Percentiles rank a stretch among this genome's conserved stretches.
These are phyloP conservation scores for Tapera naevia DNA, from an alignment of 2,797 vertebrate species.

Conservation along the genomic window DNA sequence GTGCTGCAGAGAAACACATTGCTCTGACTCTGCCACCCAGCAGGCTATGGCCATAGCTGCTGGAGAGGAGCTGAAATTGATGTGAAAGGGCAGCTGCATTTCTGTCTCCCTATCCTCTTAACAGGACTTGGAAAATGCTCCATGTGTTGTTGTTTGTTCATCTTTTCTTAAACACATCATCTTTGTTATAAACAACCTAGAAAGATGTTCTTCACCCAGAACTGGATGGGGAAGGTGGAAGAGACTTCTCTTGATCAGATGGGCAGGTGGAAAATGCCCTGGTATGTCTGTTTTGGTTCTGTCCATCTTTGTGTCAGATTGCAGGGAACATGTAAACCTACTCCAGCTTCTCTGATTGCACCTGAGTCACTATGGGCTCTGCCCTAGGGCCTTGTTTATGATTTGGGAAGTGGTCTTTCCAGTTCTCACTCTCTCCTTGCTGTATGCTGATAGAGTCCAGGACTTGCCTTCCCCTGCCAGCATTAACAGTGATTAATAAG, in stretches of 20 bases:
- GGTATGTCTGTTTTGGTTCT: neutral
- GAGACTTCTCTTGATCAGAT: neutral
- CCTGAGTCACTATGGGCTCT: neutral
- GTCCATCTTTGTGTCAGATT: neutral
- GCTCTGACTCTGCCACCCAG: neutral
- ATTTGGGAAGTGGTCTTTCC: conserved; percentile 25
- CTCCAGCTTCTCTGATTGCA: neutral
- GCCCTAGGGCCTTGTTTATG: conserved; percentile 4
- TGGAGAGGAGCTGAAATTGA: neutral
- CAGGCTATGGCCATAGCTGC: neutral
- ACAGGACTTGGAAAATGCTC: neutral
- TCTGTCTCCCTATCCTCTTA: neutral
- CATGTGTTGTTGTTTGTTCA: neutral
- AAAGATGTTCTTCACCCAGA: neutral
- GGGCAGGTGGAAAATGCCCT: neutral
- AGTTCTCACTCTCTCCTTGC: neutral
- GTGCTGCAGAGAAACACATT: neutral
- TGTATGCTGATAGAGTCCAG: neutral
- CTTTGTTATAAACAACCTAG: neutral
- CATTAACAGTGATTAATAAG: conserved; percentile 63
- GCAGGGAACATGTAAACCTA: neutral
- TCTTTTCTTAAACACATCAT: neutral
- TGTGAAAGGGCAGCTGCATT: neutral
- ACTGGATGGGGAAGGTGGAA: neutral
- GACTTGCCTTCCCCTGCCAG: neutral